Conservation (phyloP, 2,113 vertebrate genomes). For the Turnix velox region DNA sequence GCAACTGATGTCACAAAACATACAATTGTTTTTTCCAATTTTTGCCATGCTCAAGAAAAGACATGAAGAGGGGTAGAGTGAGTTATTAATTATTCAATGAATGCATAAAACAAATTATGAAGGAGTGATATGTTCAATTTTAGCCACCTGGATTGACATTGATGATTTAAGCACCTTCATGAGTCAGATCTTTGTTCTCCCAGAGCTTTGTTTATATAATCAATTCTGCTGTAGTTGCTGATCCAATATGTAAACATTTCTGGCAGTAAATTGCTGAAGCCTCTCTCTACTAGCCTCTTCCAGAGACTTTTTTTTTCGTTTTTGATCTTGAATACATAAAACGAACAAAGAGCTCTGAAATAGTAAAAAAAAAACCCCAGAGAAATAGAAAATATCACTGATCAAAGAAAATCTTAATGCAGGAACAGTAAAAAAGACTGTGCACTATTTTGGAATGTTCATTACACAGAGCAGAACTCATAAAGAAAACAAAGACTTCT, state of each 20-base stretch:
- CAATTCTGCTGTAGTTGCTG: background rate
- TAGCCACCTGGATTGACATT: background rate
- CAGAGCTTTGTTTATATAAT: background rate
- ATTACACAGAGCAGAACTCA: background rate
- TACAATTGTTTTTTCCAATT: background rate
- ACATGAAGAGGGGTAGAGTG: accelerated
- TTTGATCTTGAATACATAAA: background rate
- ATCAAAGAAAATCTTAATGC: background rate
- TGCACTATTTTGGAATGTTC: background rate
- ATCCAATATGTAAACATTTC: background rate
- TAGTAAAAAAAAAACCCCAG: background rate
- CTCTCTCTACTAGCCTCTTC: background rate
- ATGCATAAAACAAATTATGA: background rate
- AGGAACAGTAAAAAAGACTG: background rate
- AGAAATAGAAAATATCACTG: background rate
- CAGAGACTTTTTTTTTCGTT: background rate
- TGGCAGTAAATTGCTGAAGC: background rate
- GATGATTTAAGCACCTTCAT: background rate
- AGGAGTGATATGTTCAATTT: background rate
- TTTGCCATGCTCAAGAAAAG: background rate
- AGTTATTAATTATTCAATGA: background rate
- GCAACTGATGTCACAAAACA: background rate
- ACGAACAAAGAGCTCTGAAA: background rate
- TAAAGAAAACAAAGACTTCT: background rate
- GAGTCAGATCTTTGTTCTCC: background rate